Evolutionary conservation across 2,797 vertebrate species (phyloP).

Genomic region (Leptatherina wallacei): DNA sequence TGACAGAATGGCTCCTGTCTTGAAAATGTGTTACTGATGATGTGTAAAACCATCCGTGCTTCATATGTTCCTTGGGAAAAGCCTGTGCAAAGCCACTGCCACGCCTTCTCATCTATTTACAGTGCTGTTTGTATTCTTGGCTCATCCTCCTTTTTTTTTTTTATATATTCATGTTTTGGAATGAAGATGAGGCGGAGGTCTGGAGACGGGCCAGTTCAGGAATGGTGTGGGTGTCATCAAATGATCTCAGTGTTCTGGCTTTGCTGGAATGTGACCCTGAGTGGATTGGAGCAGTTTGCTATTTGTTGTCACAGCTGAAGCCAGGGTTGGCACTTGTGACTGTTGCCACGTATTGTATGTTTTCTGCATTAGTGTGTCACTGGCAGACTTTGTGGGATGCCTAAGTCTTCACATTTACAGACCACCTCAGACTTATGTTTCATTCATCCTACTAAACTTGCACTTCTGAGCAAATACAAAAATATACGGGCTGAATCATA

Average conservation of each 20-base stretch:
- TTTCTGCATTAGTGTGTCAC: background rate
- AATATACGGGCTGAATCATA: too few relatives aligned
- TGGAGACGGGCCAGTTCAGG: constrained; percentile 10
- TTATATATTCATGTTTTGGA: constrained; percentile 3
- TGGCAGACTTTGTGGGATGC: background rate
- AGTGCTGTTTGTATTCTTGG: constrained; percentile 5
- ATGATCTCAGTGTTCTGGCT: constrained; percentile 20
- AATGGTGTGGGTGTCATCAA: constrained; percentile 33
- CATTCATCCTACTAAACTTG: background rate
- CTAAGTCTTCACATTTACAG: background rate
- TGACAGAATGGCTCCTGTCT: background rate
- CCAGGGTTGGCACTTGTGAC: background rate
- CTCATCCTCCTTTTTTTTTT: background rate
- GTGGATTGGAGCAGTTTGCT: background rate
- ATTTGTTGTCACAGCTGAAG: background rate
- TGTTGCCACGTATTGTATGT: background rate
- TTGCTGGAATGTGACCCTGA: constrained; percentile 16
- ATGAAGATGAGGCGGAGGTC: constrained; percentile 5
- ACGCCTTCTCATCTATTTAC: background rate
- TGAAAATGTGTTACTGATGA: constrained; percentile 4
- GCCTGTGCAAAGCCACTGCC: background rate
- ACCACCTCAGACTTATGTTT: background rate
- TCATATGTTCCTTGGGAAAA: background rate
- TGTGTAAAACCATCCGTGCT: background rate
- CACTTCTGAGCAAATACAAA: too few relatives aligned